These are phyloP conservation scores for Spheniscus humboldti DNA, from an alignment of 2,797 vertebrate species.

Conservation along the genomic window DNA sequence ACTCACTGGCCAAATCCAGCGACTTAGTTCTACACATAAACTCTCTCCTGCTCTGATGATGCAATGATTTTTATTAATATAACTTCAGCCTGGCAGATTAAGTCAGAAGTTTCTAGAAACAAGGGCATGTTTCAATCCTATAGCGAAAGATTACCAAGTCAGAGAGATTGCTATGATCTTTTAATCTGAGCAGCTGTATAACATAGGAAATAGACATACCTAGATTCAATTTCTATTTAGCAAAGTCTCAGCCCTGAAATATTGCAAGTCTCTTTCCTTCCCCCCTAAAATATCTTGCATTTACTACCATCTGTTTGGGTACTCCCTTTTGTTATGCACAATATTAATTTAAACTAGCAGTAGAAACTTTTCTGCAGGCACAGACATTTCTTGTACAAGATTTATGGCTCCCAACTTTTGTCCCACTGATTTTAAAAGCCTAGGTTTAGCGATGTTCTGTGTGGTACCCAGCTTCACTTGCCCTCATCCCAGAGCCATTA, in stretches of 20 bases:
- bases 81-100: neutral
- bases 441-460: neutral
- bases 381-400: neutral
- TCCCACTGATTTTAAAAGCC: neutral
- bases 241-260: neutral
- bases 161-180: neutral
- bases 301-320: neutral
- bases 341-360: neutral
- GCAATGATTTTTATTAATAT: neutral
- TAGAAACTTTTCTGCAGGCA: neutral
- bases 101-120: neutral
- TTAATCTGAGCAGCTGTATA: neutral
- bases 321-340: neutral
- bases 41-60: neutral
- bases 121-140: neutral
- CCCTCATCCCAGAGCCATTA: neutral
- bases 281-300: neutral
- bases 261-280: neutral
- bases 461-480: neutral
- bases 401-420: neutral
- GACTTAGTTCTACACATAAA: neutral
- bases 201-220: neutral
- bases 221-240: neutral
- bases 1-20: neutral
- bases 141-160: neutral